Conservation (phyloP, 1,140 invertebrate species). For the Ectropis grisescens region DNA sequence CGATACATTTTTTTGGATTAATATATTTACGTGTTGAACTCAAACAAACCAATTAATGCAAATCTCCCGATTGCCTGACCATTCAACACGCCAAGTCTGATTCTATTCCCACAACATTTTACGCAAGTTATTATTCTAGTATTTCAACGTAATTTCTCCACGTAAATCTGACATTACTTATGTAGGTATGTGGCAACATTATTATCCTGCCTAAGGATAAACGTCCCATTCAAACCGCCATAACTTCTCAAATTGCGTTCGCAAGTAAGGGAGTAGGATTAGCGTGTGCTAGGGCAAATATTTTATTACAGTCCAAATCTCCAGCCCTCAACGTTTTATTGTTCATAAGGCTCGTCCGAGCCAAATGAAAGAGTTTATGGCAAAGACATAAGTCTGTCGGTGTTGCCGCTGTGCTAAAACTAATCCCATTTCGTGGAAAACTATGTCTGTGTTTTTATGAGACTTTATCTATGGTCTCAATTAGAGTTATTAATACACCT, state of each 20-base stretch:
- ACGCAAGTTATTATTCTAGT: too few species aligned
- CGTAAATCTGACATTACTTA: too few species aligned
- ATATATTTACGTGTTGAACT: too few species aligned
- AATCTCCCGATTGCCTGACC: too few species aligned
- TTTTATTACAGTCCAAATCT: constrained; percentile 69
- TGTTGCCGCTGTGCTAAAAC: constrained; percentile 33
- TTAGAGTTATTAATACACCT: too few species aligned
- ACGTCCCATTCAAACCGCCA: constrained; percentile 21
- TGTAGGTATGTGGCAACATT: constrained; percentile 1
- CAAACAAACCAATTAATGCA: too few species aligned
- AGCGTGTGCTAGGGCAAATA: constrained; percentile 65
- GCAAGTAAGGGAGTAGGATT: constrained; percentile 63
- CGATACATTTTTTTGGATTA: too few species aligned
- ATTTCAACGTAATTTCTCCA: too few species aligned
- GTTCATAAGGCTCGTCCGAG: constrained; percentile 67
- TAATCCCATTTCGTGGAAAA: constrained; percentile 22
- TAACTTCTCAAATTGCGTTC: constrained; percentile 63
- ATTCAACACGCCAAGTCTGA: too few species aligned
- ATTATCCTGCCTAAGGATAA: constrained; percentile 7
- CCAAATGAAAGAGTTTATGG: constrained; percentile 69
- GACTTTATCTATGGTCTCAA: too few species aligned
- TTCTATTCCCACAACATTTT: too few species aligned
- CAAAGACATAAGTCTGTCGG: constrained; percentile 52
- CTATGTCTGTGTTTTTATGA: too few species aligned
- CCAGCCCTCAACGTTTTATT: constrained; percentile 67